Evolutionary conservation across 2,797 vertebrate species (phyloP).

Genomic region (Eulemur coronatus): DNA sequence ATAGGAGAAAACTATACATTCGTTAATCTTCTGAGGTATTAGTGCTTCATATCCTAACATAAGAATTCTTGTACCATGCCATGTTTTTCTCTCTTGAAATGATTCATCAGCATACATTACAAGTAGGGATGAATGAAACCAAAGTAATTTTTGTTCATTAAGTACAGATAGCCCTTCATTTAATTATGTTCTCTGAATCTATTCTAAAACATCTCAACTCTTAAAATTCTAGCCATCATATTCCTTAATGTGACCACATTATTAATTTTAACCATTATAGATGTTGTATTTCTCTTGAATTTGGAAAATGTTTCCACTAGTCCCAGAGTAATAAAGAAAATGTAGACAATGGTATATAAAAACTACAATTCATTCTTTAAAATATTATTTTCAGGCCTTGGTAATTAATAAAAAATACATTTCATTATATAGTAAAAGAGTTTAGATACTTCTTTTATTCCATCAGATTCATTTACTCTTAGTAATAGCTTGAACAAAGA

Average conservation of each 20-base stretch:
- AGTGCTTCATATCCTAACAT: neutral
- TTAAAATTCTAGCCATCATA: neutral
- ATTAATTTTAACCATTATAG: constrained; percentile 12
- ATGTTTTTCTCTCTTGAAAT: neutral
- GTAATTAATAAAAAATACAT: neutral
- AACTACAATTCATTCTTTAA: neutral
- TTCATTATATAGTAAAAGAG: neutral
- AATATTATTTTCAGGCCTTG: neutral
- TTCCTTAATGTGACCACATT: neutral
- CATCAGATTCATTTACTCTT: neutral
- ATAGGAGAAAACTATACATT: neutral
- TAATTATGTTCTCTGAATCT: constrained; percentile 30
- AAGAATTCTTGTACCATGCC: neutral
- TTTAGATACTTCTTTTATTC: neutral
- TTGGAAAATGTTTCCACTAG: constrained; percentile 12
- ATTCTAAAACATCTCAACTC: neutral
- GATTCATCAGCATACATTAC: neutral
- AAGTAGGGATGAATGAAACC: neutral
- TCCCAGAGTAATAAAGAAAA: neutral
- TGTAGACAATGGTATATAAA: neutral
- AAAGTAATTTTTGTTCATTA: neutral
- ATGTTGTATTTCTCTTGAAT: neutral
- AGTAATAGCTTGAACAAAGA: neutral
- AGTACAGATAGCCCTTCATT: neutral
- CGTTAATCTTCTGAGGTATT: neutral